Conservation (phyloP, 2,888 invertebrate genomes). For the Liopterus haemorrhoidalis region DNA sequence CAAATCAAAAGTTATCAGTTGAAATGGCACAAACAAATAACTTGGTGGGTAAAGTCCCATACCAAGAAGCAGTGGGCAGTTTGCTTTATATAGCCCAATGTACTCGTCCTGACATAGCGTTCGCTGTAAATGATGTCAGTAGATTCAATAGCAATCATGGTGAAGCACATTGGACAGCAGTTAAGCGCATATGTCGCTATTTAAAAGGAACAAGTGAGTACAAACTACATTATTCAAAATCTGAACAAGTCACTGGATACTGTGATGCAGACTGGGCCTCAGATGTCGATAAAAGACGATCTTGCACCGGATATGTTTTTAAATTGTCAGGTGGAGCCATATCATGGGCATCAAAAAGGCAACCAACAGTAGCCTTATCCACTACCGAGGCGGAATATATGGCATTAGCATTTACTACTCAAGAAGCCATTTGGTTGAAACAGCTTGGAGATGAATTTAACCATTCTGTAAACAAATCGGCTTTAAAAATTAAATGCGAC, state of each 20-base stretch:
- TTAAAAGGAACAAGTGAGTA: constrained; percentile 11
- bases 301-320: constrained; percentile 6
- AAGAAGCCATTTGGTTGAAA: constrained; percentile 32
- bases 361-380: constrained; percentile 33
- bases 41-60: no score
- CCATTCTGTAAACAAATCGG: background rate
- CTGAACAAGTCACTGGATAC: background rate
- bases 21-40: no score
- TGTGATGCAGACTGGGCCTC: constrained; percentile 14
- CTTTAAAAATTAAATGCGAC: constrained; percentile 21
- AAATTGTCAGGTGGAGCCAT: constrained; percentile 1
- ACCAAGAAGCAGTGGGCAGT: no score
- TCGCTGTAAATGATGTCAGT: no score
- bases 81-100: no score
- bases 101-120: no score
- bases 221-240: constrained; percentile 12
- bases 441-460: constrained; percentile 13
- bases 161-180: no score
- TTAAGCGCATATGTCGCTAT: no score
- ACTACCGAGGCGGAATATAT: constrained; percentile 36
- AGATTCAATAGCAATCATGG: no score
- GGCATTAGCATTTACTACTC: constrained; percentile 29
- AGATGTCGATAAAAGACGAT: constrained; percentile 4
- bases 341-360: constrained; percentile 12
- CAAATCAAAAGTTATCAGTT: no score